These are phyloP conservation scores for Drosophila ironensis DNA, from an alignment of 1,140 invertebrate species.

Conservation along the genomic window DNA sequence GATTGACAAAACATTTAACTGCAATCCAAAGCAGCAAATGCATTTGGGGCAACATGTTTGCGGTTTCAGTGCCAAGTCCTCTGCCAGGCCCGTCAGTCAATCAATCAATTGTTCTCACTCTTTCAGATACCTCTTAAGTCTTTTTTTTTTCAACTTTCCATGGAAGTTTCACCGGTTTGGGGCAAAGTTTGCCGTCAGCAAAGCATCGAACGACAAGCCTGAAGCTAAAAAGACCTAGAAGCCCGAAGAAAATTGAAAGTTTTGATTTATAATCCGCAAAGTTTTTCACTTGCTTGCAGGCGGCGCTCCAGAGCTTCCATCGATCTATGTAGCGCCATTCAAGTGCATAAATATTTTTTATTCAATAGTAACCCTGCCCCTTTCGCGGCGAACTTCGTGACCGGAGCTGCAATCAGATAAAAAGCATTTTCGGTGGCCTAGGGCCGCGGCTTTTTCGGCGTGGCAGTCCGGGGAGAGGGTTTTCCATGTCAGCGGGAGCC, in stretches of 20 bases:
- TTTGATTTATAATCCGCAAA: slow-evolving; percentile 76
- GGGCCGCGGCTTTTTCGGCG: slow-evolving; percentile 7
- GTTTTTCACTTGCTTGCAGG: slow-evolving; percentile 51
- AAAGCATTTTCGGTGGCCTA: slow-evolving; percentile 61
- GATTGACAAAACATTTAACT: slow-evolving; percentile 8
- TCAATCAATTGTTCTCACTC: slow-evolving; percentile 62
- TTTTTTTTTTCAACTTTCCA: neutral
- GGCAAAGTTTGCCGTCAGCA: slow-evolving; percentile 64
- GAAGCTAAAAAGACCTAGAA: slow-evolving; percentile 27
- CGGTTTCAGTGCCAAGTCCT: slow-evolving; percentile 25
- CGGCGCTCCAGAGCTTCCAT: slow-evolving; percentile 17
- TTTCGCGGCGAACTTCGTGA: slow-evolving; percentile 44
- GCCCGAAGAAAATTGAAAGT: slow-evolving; percentile 67
- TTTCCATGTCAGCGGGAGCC: slow-evolving; percentile 23
- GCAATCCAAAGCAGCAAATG: slow-evolving; percentile 41
- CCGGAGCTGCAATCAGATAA: slow-evolving; percentile 72
- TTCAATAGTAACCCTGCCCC: slow-evolving; percentile 32
- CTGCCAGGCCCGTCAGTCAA: slow-evolving; percentile 55
- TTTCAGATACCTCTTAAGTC: slow-evolving; percentile 14
- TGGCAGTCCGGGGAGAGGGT: neutral
- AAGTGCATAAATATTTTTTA: slow-evolving; percentile 76
- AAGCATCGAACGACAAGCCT: slow-evolving; percentile 31
- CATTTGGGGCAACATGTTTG: slow-evolving; percentile 53
- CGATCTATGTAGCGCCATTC: slow-evolving; percentile 66
- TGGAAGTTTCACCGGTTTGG: slow-evolving; percentile 39